Evolutionary conservation across 2,888 invertebrate genomes (phyloP).

Genomic region (Calliphora vomitoria): DNA sequence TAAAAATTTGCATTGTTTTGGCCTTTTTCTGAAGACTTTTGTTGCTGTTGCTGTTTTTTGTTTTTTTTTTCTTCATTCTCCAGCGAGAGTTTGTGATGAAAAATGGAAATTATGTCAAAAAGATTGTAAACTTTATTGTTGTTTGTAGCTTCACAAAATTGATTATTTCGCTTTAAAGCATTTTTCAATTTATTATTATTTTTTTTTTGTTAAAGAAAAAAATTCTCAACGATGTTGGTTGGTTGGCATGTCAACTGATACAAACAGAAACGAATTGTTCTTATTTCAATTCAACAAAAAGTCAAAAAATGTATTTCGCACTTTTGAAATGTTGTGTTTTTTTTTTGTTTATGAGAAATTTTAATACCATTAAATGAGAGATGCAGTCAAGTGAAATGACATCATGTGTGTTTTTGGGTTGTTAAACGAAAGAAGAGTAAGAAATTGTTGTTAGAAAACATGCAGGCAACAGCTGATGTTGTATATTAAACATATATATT

Average conservation of each 20-base stretch:
- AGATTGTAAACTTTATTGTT: constrained; percentile 80
- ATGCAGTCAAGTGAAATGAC: constrained; percentile 82
- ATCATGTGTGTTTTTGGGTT: constrained; percentile 79
- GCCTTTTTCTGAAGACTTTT: constrained; percentile 27
- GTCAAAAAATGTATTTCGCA: constrained; percentile 75
- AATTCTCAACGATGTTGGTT: constrained; percentile 37
- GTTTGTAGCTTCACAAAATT: constrained; percentile 79
- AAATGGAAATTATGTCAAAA: constrained; percentile 84
- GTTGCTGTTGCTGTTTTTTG: too few species aligned
- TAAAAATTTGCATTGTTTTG: constrained; percentile 74
- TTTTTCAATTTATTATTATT: constrained; percentile 80
- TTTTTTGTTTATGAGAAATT: constrained; percentile 64
- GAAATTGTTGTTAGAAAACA: constrained; percentile 57
- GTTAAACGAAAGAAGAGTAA: constrained; percentile 3
- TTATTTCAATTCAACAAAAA: constrained; percentile 59
- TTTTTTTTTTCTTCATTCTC: constrained; percentile 11
- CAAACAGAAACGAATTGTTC: constrained; percentile 55
- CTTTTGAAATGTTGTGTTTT: constrained; percentile 47
- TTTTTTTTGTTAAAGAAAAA: constrained; percentile 28
- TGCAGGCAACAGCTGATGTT: constrained; percentile 75
- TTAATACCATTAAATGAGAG: constrained; percentile 41
- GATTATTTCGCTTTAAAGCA: constrained; percentile 83
- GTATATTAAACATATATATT: constrained; percentile 30
- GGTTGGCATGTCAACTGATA: constrained; percentile 65
- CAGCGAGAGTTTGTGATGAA: constrained; percentile 78